A percentile compares a stretch with the other conserved stretches of the same genome.
Conservation (phyloP, 2,888 invertebrate species). For the Sepioteuthis lessoniana region DNA sequence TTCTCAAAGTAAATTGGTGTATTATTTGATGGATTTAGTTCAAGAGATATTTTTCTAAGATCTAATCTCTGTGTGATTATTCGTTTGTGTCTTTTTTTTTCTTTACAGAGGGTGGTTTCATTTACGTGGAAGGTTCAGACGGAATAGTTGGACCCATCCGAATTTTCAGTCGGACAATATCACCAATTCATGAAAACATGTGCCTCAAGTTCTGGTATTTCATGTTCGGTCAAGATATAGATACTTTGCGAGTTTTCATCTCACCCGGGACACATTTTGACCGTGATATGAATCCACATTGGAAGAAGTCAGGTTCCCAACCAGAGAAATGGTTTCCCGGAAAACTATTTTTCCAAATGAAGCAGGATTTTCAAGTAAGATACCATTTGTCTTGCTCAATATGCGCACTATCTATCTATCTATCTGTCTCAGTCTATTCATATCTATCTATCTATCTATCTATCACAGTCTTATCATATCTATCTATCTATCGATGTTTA, state of each 20-base stretch:
- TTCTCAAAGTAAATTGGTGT: too few species aligned
- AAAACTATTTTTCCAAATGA: neutral
- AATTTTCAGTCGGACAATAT: slow-evolving; percentile 59
- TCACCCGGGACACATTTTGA: slow-evolving; percentile 53
- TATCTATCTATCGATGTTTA: too few species aligned
- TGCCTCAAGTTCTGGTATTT: slow-evolving; percentile 71
- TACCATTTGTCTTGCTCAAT: neutral
- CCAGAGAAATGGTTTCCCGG: slow-evolving; percentile 66
- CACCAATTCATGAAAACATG: slow-evolving; percentile 55
- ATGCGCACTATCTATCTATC: too few species aligned
- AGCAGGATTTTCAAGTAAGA: neutral
- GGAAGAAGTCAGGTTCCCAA: slow-evolving; percentile 64
- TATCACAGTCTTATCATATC: too few species aligned
- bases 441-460: too few species aligned
- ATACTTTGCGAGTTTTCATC: slow-evolving; percentile 64
- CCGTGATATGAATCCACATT: slow-evolving; percentile 58
- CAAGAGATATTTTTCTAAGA: neutral
- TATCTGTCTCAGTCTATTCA: too few species aligned
- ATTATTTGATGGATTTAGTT: neutral
- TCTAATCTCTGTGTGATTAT: too few species aligned
- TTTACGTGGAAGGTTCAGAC: slow-evolving; percentile 65
- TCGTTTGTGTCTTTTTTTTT: neutral
- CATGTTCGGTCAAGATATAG: slow-evolving; percentile 69
- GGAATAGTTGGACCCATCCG: slow-evolving; percentile 60
- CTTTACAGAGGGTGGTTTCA: slow-evolving; percentile 59